Base-by-base conservation (phyloP, 2,888 invertebrate species). In the Pyrrhia umbra region DNA sequence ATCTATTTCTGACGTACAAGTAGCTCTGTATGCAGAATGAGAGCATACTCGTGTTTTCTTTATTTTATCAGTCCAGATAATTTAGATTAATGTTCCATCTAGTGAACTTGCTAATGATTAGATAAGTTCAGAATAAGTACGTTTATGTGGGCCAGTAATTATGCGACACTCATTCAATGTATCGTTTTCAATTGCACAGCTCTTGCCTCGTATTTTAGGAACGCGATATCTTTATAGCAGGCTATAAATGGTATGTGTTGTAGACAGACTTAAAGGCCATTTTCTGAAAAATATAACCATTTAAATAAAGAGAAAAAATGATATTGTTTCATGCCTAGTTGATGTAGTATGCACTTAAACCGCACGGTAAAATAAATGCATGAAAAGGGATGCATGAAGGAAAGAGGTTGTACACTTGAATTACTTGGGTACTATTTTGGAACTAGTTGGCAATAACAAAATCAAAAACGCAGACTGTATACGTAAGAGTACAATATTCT, bases 51-150 rank as follows among this genome's bases (percentile, higher is more conserved):
- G 64, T 67, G 63, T 46, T 56, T 52, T 55, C 49, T 27, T 62
- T 25, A 50, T 45, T 55, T 58, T 42, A 34, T 40, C 16, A 10
- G 30, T 47, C 56, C 16, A 47, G 68, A 75, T 70, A 73, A 55
- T 58, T 42, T 58, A 67, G 65, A 75, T 78, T 45, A 66, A 71
- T 60, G 65, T 51, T 45, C 45, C 59, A 56, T 70, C 66, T 60
- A 70, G 56, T 75, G 70, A 80, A 80, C 74, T 76, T 76, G 76
- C 55, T 52, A 59, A 46, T 50, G 78, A 74, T 79, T 71, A 79
- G 74, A 80, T 80, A 79, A 79, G 70, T 43, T 56, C 39, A 62
- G 42, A 65, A 70, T 69, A 66, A 64, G 63, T 52, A 23, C 47
- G 57, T 65, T 70, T 68, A 79, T 79, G 50, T 69, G 62, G 78